Evolutionary conservation across 2,797 vertebrate species (phyloP).

Genomic region (Sitta carolinensis): DNA sequence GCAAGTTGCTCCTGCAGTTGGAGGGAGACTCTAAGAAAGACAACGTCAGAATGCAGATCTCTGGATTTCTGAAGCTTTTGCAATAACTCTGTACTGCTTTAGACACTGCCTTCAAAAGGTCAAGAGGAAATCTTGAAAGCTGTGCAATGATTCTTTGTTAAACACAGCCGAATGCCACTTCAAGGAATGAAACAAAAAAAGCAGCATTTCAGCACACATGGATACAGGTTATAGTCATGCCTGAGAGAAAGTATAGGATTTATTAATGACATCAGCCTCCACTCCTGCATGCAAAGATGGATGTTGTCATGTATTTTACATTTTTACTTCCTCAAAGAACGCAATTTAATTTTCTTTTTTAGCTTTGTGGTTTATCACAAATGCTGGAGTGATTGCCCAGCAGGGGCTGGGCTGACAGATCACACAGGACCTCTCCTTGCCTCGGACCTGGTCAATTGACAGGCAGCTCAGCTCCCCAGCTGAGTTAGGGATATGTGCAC

Average conservation of each 20-base stretch:
- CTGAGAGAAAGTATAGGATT: not conserved
- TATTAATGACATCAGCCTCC: not conserved
- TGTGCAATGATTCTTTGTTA: accelerated
- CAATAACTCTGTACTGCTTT: not conserved
- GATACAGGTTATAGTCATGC: not conserved
- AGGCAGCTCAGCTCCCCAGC: not conserved
- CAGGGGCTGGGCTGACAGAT: not conserved
- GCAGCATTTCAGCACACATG: not conserved
- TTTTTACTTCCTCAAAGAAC: not conserved
- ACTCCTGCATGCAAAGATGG: not conserved
- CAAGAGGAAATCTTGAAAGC: not conserved
- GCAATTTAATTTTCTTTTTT: not conserved
- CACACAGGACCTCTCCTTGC: not conserved
- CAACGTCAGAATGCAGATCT: not conserved
- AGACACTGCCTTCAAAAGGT: not conserved
- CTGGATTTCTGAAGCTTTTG: not conserved
- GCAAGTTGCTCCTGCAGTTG: not conserved
- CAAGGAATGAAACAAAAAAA: not conserved
- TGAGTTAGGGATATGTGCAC: not conserved
- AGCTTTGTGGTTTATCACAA: not conserved
- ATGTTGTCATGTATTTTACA: not conserved
- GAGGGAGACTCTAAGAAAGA: not conserved
- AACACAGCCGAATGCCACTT: not conserved
- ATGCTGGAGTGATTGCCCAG: not conserved
- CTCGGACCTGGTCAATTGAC: not conserved